phyloP scores from a whole-genome alignment of 2,888 invertebrate species.

The Cremastinae sp. region DNA sequence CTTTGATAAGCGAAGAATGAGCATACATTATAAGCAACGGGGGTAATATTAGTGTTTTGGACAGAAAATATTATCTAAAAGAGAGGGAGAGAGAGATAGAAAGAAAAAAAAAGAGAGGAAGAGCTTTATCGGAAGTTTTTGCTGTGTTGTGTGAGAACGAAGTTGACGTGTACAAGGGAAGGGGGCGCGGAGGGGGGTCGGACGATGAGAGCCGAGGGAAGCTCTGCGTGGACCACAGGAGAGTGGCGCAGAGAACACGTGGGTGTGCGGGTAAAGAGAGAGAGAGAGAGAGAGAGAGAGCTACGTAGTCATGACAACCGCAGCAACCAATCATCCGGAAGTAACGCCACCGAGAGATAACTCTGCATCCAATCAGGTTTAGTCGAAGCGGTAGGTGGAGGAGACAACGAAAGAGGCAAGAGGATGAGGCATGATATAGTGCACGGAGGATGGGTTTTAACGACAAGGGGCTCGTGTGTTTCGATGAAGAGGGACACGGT shows the following conservation, averaged over 20 bases:
- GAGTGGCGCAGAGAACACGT: conserved; percentile 53
- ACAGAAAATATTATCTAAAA: too few relatives aligned
- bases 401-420: conserved; percentile 40
- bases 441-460: conserved; percentile 15
- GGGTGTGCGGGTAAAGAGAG: too few relatives aligned
- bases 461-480: too few relatives aligned
- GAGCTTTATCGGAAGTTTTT: conserved; percentile 42
- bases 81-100: conserved; percentile 5
- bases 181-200: too few relatives aligned
- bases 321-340: conserved; percentile 81
- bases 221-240: conserved; percentile 66
- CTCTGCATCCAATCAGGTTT: conserved; percentile 81
- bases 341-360: conserved; percentile 80
- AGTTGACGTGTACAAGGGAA: conserved; percentile 54
- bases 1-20: too few relatives aligned
- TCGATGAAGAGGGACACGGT: too few relatives aligned
- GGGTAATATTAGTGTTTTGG: too few relatives aligned
- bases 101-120: conserved; percentile 48
- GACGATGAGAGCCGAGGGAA: conserved; percentile 55
- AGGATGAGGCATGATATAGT: conserved; percentile 10
- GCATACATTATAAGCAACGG: too few relatives aligned
- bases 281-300: too few relatives aligned
- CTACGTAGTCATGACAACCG: conserved; percentile 80
- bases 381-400: conserved; percentile 74
- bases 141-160: conserved; percentile 46